Conservation (phyloP, 2,113 vertebrate species). For the Cettia cetti region DNA sequence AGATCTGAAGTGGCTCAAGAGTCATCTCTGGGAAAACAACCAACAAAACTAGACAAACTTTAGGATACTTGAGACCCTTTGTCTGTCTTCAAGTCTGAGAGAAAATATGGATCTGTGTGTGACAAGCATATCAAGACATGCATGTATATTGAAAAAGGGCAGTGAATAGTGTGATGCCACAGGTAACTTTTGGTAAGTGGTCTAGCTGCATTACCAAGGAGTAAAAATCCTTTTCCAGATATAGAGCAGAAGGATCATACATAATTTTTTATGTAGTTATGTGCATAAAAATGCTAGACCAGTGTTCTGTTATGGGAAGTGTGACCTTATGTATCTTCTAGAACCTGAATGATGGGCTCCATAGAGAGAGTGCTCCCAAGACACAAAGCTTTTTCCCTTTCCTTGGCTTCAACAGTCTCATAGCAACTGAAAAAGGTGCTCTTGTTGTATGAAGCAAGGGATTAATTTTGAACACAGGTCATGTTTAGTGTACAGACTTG, state of each 20-base stretch:
- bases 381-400: background rate
- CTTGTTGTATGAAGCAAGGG: conserved; percentile 31
- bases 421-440: conserved; percentile 19
- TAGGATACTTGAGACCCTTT: background rate
- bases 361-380: background rate
- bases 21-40: background rate
- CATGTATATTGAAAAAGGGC: background rate
- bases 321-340: background rate
- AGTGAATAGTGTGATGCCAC: background rate
- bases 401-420: background rate
- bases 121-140: background rate
- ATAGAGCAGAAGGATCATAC: background rate
- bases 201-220: background rate
- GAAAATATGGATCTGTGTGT: background rate
- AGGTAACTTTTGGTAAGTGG: background rate
- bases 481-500: background rate
- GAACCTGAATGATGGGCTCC: conserved; percentile 15
- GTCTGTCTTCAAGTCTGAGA: background rate
- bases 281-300: background rate
- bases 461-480: conserved; percentile 50
- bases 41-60: background rate
- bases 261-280: background rate
- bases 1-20: background rate
- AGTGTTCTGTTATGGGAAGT: background rate
- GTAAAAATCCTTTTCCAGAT: background rate